Base-by-base conservation (phyloP, 2,888 invertebrate species). In the Drosophila flavopinicola region DNA sequence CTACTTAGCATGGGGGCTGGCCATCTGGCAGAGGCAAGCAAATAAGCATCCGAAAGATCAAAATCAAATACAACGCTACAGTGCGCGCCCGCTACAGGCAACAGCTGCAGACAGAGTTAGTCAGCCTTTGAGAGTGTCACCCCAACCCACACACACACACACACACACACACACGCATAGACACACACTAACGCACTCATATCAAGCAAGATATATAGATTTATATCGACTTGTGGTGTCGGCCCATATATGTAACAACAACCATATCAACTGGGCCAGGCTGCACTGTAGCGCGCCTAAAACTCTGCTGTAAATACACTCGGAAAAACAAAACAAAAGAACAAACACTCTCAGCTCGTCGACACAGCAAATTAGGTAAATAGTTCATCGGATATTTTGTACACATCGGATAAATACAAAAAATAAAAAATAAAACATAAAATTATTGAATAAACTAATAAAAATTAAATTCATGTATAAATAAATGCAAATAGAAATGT, bases 291-390 rank as follows among this genome's bases (percentile, higher is more conserved):
- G 73, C 61, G 68, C 61, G 37, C 45, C 49, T 47, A 38, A 35
- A 29, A 47, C 41, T 66, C 67, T 71, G 73, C 49, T 71, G 71
- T 71, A 73, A 58, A 71, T 71, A 71, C 74, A 67, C 74, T 63
- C 20, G 20, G 4, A 3, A 20, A 20, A 20, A 20, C 2, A 3
- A 1, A 44, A 41, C 45, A 41, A 35, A 48, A 20, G 15, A 59
- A 30, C 2, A 33, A 24, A 38, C 37, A 52, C 51, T 25, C 33
- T 47, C 52, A 45, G 53, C 49, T 37, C 11, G 37, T 41, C 30
- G 11, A 64, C 20, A 45, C 48, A 45, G 44, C 23, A 70, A 58
- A 44, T 41, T 54, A 59, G 54, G 30, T 41, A 52, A 63, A 49
- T 51, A 67, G 54, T 32, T 45, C 42, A 70, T 59, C 41, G 53